Percentiles rank a stretch among this genome's conserved stretches.
These are phyloP conservation scores for Anguilla marmorata DNA, from an alignment of 2,797 vertebrate species.

Conservation along the genomic window DNA sequence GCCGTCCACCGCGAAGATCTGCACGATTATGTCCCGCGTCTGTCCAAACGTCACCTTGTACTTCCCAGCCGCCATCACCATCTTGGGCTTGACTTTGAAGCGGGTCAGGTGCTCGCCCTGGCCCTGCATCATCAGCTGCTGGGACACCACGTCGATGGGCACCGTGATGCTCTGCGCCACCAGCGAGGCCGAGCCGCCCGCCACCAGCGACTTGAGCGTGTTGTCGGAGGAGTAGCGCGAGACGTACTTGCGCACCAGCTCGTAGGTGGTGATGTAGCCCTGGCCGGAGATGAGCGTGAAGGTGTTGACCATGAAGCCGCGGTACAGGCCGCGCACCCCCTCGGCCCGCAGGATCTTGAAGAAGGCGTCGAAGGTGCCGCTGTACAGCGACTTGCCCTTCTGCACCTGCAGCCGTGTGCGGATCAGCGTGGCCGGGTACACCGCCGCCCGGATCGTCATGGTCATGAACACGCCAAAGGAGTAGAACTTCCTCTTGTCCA, in stretches of 20 bases:
- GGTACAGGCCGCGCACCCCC: conserved; percentile 84
- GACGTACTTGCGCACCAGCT: conserved; percentile 91
- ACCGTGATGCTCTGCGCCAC: conserved; percentile 98
- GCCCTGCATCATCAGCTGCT: conserved; percentile 98
- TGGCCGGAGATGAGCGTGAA: conserved; percentile 96
- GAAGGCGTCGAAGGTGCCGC: conserved; percentile 89
- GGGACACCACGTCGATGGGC: conserved; percentile 91
- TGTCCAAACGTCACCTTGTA: conserved; percentile 79
- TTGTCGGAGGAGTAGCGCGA: conserved; percentile 86
- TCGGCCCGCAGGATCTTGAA: conserved; percentile 87
- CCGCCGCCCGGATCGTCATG: conserved; percentile 90
- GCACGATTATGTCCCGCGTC: conserved; percentile 86
- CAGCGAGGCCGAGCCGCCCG: conserved; percentile 88
- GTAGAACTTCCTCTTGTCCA: conserved; percentile 98
- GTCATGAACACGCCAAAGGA: conserved; percentile 94
- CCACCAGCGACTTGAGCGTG: conserved; percentile 90
- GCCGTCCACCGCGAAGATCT: conserved; percentile 89
- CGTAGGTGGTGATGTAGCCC: conserved; percentile 96
- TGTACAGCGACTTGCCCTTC: conserved; percentile 89
- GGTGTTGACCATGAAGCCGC: conserved; percentile 94
- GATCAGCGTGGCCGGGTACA: conserved; percentile 95
- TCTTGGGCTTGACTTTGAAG: conserved; percentile 69
- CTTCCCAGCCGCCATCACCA: conserved; percentile 50
- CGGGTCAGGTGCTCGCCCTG: conserved; percentile 85
- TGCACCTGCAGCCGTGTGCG: conserved; percentile 93